These are phyloP conservation scores for Macrotus californicus DNA, from an alignment of 2,113 vertebrate genomes.

Conservation along the genomic window DNA sequence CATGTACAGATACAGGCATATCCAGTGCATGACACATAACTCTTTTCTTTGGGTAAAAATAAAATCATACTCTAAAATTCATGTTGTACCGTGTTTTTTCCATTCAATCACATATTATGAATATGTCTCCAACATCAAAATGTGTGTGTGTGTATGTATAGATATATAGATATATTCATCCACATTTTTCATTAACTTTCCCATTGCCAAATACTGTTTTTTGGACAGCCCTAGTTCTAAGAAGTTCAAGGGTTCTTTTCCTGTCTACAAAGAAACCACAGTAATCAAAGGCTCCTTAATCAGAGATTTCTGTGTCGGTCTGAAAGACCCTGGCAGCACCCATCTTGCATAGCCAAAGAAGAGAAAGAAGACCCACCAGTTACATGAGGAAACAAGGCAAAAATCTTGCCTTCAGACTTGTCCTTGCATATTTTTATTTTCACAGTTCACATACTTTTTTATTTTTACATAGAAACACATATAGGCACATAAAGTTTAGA, in stretches of 20 bases:
- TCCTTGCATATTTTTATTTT: background rate
- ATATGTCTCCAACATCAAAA: background rate
- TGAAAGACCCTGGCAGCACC: background rate
- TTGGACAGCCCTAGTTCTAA: background rate
- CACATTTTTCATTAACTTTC: background rate
- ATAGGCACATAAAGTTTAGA: background rate
- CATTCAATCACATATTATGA: background rate
- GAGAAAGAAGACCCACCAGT: background rate
- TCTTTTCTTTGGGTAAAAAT: background rate
- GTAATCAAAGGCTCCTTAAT: conserved; percentile 31
- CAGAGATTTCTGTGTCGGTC: background rate
- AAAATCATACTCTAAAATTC: background rate
- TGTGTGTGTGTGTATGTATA: background rate
- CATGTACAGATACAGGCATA: background rate
- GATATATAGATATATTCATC: background rate
- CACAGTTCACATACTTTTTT: background rate
- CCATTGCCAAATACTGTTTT: background rate
- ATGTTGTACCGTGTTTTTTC: background rate
- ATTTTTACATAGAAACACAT: background rate
- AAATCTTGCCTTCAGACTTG: background rate
- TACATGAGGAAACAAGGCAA: background rate
- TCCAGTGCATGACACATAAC: background rate
- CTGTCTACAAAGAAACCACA: conserved; percentile 36
- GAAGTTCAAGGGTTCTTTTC: conserved; percentile 17
- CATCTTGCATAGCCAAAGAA: background rate